Evolutionary conservation across 2,113 vertebrate genomes (phyloP).

Genomic region (Synodontis membranacea): DNA sequence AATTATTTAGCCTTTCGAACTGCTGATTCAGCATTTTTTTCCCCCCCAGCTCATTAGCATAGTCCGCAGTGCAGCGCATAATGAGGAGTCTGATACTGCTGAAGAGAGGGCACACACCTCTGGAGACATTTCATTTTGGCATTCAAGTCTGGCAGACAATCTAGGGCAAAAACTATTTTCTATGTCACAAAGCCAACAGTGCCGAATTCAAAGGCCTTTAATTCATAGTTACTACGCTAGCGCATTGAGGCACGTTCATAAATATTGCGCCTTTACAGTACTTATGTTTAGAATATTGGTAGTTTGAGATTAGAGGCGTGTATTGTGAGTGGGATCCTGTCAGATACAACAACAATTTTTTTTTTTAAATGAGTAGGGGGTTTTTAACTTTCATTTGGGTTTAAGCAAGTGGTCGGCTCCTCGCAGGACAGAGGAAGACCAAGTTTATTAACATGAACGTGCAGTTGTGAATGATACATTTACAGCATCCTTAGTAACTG

Average conservation of each 20-base stretch:
- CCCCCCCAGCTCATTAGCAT: conserved; percentile 54
- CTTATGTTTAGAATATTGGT: background rate
- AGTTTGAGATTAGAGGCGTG: background rate
- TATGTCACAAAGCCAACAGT: background rate
- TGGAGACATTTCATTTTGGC: conserved; percentile 19
- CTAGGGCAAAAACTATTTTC: background rate
- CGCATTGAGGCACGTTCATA: background rate
- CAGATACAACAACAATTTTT: background rate
- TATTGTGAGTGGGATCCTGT: background rate
- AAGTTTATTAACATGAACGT: background rate
- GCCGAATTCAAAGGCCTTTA: background rate
- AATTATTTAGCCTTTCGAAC: conserved; percentile 60
- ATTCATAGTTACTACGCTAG: background rate
- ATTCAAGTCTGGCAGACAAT: background rate
- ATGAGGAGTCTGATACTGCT: conserved; percentile 42
- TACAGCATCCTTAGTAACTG: background rate
- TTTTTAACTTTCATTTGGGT: background rate
- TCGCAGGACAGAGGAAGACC: background rate
- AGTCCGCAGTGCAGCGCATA: conserved; percentile 57
- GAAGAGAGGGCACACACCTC: conserved; percentile 49
- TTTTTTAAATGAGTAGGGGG: background rate
- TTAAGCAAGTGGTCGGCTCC: background rate
- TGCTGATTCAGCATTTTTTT: conserved; percentile 62
- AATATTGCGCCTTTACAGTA: background rate
- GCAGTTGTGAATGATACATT: background rate